Evolutionary conservation across 2,797 vertebrate species (phyloP), one percentile per base, ranked within the genome.

Genomic region (Rhynchonycteris naso): DNA sequence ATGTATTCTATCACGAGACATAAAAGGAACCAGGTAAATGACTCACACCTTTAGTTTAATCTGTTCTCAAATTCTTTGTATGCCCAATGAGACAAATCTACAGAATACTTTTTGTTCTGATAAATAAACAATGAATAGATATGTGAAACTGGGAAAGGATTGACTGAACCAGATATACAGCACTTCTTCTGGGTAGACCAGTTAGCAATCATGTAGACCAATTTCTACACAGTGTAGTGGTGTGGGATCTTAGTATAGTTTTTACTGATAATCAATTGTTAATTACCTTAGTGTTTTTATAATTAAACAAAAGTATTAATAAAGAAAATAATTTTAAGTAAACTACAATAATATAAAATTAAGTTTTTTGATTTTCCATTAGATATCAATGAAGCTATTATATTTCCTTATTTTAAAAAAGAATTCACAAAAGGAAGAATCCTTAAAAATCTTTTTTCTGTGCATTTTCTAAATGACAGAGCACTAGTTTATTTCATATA

Each of bases 41-140:
- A 95, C 93, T 96, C 91, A 93, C 35, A 95, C 71, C 83, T 96
- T 95, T 88, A 61, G 84, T 87, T 95, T 96, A 95, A 97, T 89
- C 30, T 95, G 84, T 93, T 92, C 84, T 96, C 82, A 97, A 97
- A 83, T 90, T 93, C 86, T 87, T 19, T 91, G 35, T 91, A 81
- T 93, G 76, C 86, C 69, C 43, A 95, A 93, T 59, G 54, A 93
- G 85, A 78, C 80, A 92, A 79, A 90, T 96, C 86, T 96, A 68
- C 47, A 59, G 66, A 97, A 88, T 4, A 38, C 2, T 12, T 75
- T 28, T 78, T 26, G 84, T 91, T 88, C 96, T 87, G 88, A 90
- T 93, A 78, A 94, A 93, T 61, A 97, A 95, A 93, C 63, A 30
- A 52, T 81, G 83, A 90, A 47, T 56, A 86, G 56, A 82, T 92